Base-by-base conservation (phyloP, 2,113 vertebrate species). In the Osmerus eperlanus region DNA sequence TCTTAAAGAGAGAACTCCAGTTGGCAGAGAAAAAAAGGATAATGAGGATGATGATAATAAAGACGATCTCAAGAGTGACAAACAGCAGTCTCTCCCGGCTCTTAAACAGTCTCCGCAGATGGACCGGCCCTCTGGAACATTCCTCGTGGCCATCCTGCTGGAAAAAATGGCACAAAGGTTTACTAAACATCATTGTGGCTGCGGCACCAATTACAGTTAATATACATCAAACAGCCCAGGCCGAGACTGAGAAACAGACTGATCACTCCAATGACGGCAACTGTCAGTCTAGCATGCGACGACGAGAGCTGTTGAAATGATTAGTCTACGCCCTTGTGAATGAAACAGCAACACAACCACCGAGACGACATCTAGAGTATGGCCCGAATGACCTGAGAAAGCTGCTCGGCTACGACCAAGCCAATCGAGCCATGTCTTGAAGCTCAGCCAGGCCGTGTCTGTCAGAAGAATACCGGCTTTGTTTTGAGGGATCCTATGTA, bases 131-230 rank as follows among this genome's bases (percentile, higher is more conserved):
- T 94, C 93, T 92, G 78, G 92, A 88, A 93, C 93, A 99, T 92
- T 98, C 97, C 90, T 98, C 90, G 79, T 95, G 95, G 81, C 93
- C 95, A 91, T 94, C 94, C 88, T 97, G 89, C 92, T 97, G 89
- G 85, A 93, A 95, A 47, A 47, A 92, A 87, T 75, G 84, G 91
- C 90, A 91, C 84, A 87, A 91, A 90, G 92, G 90, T 92, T 92
- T 92, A 91, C 85, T 84, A 91, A 92, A 92, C 90, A 91, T 88
- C 86, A 86, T 80, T 83, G 86, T 84, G 80, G 87, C 88, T 76
- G 85, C 84, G 90, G 86, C 90, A 90, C 89, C 92, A 93, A 93
- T 93, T 93, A 93, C 89, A 90, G 88, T 92, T 91, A 92, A 93
- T 93, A 92, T 90, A 91, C 90, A 91, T 93, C 92, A 93, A 93